Base-by-base conservation (phyloP, 2,113 vertebrate species). In the Apodemus sylvaticus region DNA sequence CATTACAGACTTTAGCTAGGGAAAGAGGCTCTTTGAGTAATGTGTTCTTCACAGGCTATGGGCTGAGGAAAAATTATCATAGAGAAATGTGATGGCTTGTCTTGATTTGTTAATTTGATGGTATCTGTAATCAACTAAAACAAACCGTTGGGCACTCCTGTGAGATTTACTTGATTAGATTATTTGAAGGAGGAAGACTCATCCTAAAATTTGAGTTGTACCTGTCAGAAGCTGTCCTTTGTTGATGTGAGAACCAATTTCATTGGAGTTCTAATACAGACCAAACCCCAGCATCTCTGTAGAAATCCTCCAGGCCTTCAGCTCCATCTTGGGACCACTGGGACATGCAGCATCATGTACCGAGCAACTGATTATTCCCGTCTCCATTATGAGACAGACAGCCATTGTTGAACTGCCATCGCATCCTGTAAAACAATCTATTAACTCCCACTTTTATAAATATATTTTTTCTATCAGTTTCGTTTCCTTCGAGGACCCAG, bases 1-100 rank as follows among this genome's bases (percentile, higher is more conserved):
- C 88, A 86, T 20, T 93, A 68, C 74, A 76, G 62, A 93, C 36
- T 55, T 97, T 90, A 95, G 78, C 53, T 70, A 93, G 71, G 90
- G 39, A 91, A 96, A 82, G 92, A 51, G 39, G 1, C 42, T 93
- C 42, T 82, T 36, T 71, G 34, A 71, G 76, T 76, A 90, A 93
- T 74, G 91, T 55, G 45, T 89, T 94, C n/a, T 51, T 87, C 7
- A 8, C 71, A 77, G 5, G 3, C 85, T 55, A 76, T 22, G 91
- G 34, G 48, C 6, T 60, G 79, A 96, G 36, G 81, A n/a, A 89
- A 42, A 76, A n/a, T 22, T 93, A 0, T 48, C 74, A 58, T 79
- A 70, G 29, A 89, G n/a, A 64, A 85, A 85, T 42, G 26, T 3
- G 4, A 29, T 64, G 39, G 26, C 58, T 83, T 31, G 82, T 85